Base-by-base conservation (phyloP, 2,113 vertebrate species). In the Microtus pennsylvanicus region DNA sequence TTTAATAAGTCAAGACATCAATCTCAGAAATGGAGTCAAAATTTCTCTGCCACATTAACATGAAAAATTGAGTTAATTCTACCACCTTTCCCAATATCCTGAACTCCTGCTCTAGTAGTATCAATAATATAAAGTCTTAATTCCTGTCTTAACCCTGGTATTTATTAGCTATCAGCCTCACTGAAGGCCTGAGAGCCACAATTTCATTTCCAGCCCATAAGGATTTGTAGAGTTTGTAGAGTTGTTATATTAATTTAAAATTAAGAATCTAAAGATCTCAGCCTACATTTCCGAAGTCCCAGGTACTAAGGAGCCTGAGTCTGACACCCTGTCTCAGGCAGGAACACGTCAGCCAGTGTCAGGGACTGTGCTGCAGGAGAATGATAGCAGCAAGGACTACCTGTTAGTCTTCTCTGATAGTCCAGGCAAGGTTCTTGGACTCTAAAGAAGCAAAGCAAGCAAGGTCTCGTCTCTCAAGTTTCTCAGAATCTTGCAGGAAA, bases 241-340 rank as follows among this genome's bases (percentile, higher is more conserved):
- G 22, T 87, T 81, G 30, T 24, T n/a, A 35, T 2, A 72, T n/a
- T 50, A 72, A 90, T 94, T 94, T 87, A 50, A 75, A 92, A 92
- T 4, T 58, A 75, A 81, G 7, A 78, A 67, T 58, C 3, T 87
- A 67, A 94, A 75, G 52, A 80, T n/a, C 7, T 33, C 33, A 86
- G 16, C 2, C 28, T 42, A 92, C 24, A 38, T 82, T 82, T 50
- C 33, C 12, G 4, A 33, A n/a, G 50, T n/a, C 22, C 17, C 33
- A 35, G 30, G 38, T 77, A 77, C 75, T 47, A 77, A 47, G 28
- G 45, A 50, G 5, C 26, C 26, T 50, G 26, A 78, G 16, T 7
- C 28, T 19, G 26, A 50, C 33, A 78, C 16, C 14, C 28, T 52
- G 76, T 30, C 76, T 50, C 28, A 78, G 47, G 52, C 26, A 50